phyloP scores from a whole-genome alignment of 2,797 vertebrate species.

The Sebastes variabilis region DNA sequence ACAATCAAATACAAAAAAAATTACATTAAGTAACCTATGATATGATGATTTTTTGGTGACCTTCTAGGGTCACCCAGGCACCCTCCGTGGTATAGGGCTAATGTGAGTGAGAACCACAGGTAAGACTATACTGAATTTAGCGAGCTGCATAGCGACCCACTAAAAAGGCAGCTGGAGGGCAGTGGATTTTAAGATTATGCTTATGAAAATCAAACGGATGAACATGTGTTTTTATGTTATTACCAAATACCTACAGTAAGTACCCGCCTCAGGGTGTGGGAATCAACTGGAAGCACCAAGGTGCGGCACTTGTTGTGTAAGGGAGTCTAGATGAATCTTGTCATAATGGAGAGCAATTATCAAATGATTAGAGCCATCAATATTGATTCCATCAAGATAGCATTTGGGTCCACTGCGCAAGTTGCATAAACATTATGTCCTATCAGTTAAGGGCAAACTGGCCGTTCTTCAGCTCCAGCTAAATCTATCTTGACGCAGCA shows the following conservation, averaged over 20 bases:
- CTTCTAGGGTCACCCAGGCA: background rate
- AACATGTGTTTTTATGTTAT: conserved; percentile 2
- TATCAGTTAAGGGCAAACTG: background rate
- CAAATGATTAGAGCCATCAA: conserved; percentile 1
- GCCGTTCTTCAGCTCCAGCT: background rate
- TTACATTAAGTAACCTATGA: background rate
- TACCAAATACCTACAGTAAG: conserved; percentile 15
- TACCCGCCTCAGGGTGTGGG: conserved; percentile 31
- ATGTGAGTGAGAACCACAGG: background rate
- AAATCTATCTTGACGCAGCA: background rate
- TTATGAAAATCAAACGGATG: background rate
- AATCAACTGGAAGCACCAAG: conserved; percentile 44
- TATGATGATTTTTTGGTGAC: background rate
- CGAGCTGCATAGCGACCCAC: background rate
- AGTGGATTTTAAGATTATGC: background rate
- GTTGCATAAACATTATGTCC: no score
- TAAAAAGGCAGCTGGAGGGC: background rate
- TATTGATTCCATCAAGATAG: background rate
- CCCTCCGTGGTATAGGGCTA: background rate
- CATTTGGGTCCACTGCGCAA: background rate
- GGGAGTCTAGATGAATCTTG: conserved; percentile 24
- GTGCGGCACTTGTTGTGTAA: conserved; percentile 61
- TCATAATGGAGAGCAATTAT: background rate
- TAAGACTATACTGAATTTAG: background rate
- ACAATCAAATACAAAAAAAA: background rate